Evolutionary conservation across 2,797 vertebrate genomes (phyloP), one percentile per base, ranked within the genome.

Genomic region (Callimico goeldii): DNA sequence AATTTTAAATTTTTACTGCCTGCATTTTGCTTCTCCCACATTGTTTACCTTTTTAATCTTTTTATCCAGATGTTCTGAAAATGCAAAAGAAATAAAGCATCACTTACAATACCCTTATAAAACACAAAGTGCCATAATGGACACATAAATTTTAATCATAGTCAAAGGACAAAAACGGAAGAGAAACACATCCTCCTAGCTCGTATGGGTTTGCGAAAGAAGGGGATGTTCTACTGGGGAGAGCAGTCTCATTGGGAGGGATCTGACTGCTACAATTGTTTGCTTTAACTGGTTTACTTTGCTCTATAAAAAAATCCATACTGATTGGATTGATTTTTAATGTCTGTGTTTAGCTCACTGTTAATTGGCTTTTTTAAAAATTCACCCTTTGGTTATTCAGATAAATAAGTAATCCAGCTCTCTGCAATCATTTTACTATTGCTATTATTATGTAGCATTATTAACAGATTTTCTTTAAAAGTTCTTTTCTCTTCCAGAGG

Each of bases 291-390:
- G 36, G 58, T 70, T 94, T 94, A 58, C 22, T 95, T 30, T 97
- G 75, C 43, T 80, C 30, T 52, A 50, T 52, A 57, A 64, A 52
- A 84, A 10, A 61, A 33, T n/a, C 26, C 9, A 36, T 15, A 90
- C 43, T 67, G 79, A 52, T 19, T 11, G 28, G 50, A n/a, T 30
- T 85, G 30, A 81, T 88, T 91, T 91, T 81, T 94, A 80, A 77
- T 57, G 8, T 41, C 22, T 55, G 39, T 36, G 17, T n/a, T 50
- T 80, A 61, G 57, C 43, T 95, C 85, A 86, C 26, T 85, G 19
- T 11, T 95, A 90, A 93, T 50, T 88, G 84, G 36, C 41, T 97
- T 94, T 87, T 50, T 76, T 5, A 82, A 61, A 89, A 93, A 83
- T 14, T 14, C 4, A 70, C 24, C 9, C 20, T 90, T 89, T 88